Evolutionary conservation across 2,888 invertebrate genomes (phyloP), one percentile per base, ranked within the genome.

Genomic region (Stenchaetothrips biformis): DNA sequence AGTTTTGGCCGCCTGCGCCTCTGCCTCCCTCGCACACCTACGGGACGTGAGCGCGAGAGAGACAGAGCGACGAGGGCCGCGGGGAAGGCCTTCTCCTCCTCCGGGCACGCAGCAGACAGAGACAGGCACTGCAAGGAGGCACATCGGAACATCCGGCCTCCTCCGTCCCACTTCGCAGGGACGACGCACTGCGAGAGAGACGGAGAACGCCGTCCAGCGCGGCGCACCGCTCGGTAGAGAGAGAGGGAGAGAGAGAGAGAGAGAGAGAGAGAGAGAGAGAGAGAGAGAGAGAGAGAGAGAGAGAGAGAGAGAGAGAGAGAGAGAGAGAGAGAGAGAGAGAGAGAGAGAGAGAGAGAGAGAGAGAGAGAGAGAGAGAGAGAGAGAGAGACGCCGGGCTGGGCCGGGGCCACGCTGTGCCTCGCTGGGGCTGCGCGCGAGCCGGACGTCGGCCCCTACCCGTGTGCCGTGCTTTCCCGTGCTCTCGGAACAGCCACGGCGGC

Each of bases 81-180:
- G 37, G 37, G 37, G n/a, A n/a, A 37, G 37, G 37, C 37, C 37
- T 37, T 37, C 37, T 37, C 37, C 37, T 37, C 37, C 37, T 1
- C 2, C 37, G 4, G 37, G 37, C 37, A 4, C 37, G 37, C 37
- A 37, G 37, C 37, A 37, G 37, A 37, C 37, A 37, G 37, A 37
- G 37, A 37, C 37, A 25, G 67, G 25, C 25, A 74, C 67, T 74
- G 67, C 67, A 74, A 74, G 25, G 25, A 74, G 67, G 21, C 67
- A 74, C 67, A 74, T 74, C 67, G 67, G 67, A 74, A 74, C 67
- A 74, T 74, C 67, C 67, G 67, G 67, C 67, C 67, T 21, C 67
- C 67, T 21, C 67, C 67, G 67, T 74, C 67, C 67, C 67, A 74
- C 67, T 74, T 74, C 67, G 67, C 67, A 74, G 67, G 67, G 25